phyloP scores from a whole-genome alignment of 37 sponge, comb jelly and placozoan species.

The Oopsacas minuta region DNA sequence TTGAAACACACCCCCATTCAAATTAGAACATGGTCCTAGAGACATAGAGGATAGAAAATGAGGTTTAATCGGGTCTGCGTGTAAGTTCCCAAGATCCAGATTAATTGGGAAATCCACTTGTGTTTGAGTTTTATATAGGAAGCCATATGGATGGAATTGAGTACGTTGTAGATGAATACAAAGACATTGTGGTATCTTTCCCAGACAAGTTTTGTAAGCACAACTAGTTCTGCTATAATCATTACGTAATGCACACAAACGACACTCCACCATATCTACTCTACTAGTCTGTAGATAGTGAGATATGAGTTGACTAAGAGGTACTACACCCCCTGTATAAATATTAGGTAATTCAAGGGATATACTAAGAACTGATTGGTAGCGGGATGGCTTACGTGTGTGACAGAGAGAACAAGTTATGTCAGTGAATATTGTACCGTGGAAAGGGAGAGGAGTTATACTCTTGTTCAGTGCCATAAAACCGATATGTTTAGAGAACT shows the following conservation, averaged over 20 bases:
- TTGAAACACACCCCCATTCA: background rate
- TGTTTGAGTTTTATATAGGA: conserved; percentile 4
- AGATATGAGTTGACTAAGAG: background rate
- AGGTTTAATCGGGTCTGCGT: background rate
- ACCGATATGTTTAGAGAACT: background rate
- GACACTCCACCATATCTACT: conserved; percentile 8
- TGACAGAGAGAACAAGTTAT: background rate
- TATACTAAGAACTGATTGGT: background rate
- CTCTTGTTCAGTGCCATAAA: background rate
- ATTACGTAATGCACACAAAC: background rate
- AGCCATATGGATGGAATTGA: background rate
- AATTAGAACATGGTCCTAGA: background rate
- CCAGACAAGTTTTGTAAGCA: background rate
- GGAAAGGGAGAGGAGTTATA: conserved; percentile 2
- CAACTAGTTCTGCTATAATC: background rate
- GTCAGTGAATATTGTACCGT: conserved; percentile 10
- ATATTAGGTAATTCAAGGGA: background rate
- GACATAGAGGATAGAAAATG: background rate
- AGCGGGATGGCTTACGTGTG: conserved; percentile 6
- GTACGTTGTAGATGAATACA: background rate
- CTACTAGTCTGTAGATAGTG: background rate
- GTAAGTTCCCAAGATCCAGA: background rate
- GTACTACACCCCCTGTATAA: background rate
- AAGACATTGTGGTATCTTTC: background rate
- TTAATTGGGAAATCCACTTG: background rate